Conservation (phyloP, 1,140 invertebrate species). For the Zaprionus kolodkinae region DNA sequence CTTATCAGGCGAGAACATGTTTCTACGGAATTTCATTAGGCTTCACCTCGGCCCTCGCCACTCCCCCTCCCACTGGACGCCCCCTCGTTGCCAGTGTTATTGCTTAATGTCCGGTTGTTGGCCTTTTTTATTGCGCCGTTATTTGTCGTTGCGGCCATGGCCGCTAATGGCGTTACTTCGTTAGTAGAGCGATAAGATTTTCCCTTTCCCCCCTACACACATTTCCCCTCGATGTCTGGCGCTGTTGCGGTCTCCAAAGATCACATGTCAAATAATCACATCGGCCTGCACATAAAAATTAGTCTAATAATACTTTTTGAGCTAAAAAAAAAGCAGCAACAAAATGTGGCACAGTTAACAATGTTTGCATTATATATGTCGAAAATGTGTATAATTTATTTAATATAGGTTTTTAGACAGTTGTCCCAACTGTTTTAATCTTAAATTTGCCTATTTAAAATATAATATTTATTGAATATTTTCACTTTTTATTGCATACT, state of each 20-base stretch:
- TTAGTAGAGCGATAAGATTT: slow-evolving; percentile 78
- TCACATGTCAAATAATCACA: slow-evolving; percentile 10
- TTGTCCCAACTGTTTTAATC: too few species aligned
- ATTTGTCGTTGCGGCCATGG: slow-evolving; percentile 59
- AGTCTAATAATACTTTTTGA: background rate
- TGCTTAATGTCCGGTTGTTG: slow-evolving; percentile 68
- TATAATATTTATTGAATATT: too few species aligned
- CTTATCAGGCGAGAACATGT: slow-evolving; percentile 84
- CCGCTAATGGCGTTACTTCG: slow-evolving; percentile 79
- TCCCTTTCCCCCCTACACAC: background rate
- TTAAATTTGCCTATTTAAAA: too few species aligned
- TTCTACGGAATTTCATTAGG: slow-evolving; percentile 82
- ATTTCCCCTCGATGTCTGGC: background rate
- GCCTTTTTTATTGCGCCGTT: slow-evolving; percentile 65
- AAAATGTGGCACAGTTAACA: background rate
- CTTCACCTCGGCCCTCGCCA: slow-evolving; percentile 25
- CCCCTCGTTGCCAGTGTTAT: slow-evolving; percentile 30
- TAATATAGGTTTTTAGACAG: too few species aligned
- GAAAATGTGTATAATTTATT: background rate
- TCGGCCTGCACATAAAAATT: background rate
- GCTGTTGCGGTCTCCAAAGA: slow-evolving; percentile 1
- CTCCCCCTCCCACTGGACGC: background rate
- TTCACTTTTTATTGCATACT: too few species aligned
- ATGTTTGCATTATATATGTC: background rate
- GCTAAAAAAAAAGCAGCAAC: too few species aligned